Conservation (phyloP, 2,797 vertebrate species). For the Girardinus metallicus region DNA sequence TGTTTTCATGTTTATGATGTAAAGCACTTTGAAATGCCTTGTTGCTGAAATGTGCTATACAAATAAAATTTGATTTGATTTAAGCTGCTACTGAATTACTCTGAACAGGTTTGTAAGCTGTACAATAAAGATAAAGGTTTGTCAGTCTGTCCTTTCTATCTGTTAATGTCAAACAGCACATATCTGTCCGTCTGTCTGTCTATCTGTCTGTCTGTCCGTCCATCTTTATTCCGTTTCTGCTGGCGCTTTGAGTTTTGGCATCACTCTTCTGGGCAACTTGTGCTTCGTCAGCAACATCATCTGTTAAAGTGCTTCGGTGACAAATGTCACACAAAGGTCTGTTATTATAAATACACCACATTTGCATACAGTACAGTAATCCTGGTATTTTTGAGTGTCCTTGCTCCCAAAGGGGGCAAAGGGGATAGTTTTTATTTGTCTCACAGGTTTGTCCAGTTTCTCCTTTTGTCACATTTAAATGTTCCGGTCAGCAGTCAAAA, state of each 20-base stretch:
- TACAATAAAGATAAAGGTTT: not conserved
- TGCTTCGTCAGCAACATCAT: not conserved
- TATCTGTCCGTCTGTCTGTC: too few species aligned
- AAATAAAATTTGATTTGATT: too few species aligned
- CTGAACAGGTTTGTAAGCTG: not conserved
- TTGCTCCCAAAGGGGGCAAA: slow-evolving; percentile 68
- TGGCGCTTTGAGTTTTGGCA: not conserved
- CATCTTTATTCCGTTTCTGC: not conserved
- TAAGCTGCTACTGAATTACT: not conserved
- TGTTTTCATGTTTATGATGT: too few species aligned
- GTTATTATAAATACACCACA: not conserved
- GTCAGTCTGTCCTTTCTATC: not conserved
- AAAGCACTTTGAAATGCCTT: too few species aligned
- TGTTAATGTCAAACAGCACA: not conserved
- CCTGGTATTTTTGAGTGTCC: not conserved
- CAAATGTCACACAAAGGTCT: not conserved
- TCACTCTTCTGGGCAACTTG: not conserved
- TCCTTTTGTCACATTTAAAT: not conserved
- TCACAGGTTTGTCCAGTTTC: not conserved
- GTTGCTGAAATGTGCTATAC: too few species aligned
- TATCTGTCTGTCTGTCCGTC: not conserved
- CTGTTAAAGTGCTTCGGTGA: not conserved
- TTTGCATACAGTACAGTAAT: not conserved
- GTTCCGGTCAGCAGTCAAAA: not conserved
- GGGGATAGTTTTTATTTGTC: not conserved